Base-by-base conservation (phyloP, 2,888 invertebrate species). In the Phania funesta region DNA sequence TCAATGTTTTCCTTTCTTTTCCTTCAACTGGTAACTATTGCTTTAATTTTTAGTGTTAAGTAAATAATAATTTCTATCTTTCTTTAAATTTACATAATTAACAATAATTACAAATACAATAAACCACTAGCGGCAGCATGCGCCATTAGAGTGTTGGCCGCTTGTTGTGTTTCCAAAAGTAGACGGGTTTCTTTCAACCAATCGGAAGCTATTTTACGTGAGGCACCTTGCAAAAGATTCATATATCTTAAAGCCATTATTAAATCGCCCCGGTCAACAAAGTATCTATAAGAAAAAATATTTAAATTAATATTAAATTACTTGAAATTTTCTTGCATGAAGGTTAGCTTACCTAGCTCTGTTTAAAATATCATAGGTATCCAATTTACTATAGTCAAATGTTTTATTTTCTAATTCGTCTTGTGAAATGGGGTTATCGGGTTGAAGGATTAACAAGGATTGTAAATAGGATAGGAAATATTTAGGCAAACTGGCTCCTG, bases 401-500 rank as follows among this genome's bases (percentile, higher is more conserved):
- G 94, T 93, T 85, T 94, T 92, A 88, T 96, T 94, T 58, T 94
- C 93, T 44, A 96, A 90, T 89, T 97, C 96, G 24, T 93, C 93
- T 75, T 93, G 92, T 0, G 96, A 94, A 85, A 96, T 95, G 74
- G 94, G 94, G 86, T 93, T 93, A 75, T 93, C 91, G 18, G 94
- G 93, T 78, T 94, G 94, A 86, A 96, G 92, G 50, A 97, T 92
- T 75, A 99, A 92, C 84, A 96, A 91, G n/a, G 97, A 97, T 90
- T 98, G 98, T 46, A 99, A 88, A 92, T 95, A 98, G 2, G 98
- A 98, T 13, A 98, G 91, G 86, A 98, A 92, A 91, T 97, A 97
- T 9, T 96, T 91, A 0, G 96, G 95, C 64, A 98, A 91, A 0
- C 94, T 92, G n/a, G 96, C 97, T n/a, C 98, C 98, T 16, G 94